Evolutionary conservation across 2,113 vertebrate genomes (phyloP).

Genomic region (Eira barbara): DNA sequence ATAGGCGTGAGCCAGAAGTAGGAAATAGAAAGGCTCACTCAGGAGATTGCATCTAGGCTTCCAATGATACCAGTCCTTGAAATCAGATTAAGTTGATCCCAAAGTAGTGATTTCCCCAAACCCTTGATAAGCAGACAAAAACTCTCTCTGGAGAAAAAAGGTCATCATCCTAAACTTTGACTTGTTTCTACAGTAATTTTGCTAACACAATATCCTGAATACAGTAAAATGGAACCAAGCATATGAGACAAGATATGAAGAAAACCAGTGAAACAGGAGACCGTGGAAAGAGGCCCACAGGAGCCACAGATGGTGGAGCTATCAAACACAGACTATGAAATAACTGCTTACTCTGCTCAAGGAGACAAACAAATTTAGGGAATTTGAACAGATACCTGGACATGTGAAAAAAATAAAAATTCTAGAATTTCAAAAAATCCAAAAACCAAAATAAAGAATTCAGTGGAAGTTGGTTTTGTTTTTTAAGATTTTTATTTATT

Average conservation of each 20-base stretch:
- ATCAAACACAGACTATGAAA: not conserved
- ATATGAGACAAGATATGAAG: not conserved
- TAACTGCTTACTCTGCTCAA: not conserved
- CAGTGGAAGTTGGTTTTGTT: not conserved
- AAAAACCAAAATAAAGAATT: not conserved
- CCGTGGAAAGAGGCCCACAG: not conserved
- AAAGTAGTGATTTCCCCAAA: not conserved
- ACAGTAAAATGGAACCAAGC: not conserved
- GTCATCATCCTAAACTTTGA: not conserved
- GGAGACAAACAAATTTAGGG: not conserved
- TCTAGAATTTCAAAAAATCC: not conserved
- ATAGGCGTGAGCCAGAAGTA: not conserved
- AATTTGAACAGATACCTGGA: not conserved
- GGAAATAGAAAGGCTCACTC: not conserved
- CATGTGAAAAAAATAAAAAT: not conserved
- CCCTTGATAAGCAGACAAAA: not conserved
- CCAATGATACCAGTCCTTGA: not conserved
- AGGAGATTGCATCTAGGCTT: not conserved
- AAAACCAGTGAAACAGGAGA: not conserved
- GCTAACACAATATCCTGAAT: not conserved
- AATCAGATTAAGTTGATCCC: not conserved
- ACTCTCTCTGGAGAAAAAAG: not conserved
- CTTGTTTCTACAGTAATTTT: not conserved
- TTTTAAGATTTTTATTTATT: too few relatives aligned
- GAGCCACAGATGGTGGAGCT: not conserved